Conservation (phyloP, 2,113 vertebrate species). For the Phylloscopus trochilus region DNA sequence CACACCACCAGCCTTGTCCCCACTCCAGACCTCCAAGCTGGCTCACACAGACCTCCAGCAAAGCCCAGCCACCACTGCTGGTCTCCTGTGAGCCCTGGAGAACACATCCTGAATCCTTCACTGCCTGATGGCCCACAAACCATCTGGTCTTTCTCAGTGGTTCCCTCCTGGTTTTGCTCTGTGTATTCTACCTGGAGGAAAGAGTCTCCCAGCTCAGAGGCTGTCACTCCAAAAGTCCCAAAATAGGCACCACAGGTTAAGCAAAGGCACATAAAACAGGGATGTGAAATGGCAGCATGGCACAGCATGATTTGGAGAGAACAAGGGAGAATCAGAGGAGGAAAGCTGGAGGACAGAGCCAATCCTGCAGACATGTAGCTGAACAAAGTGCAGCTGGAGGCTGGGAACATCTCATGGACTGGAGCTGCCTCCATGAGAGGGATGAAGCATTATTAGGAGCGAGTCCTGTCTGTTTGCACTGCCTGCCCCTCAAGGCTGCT, state of each 20-base stretch:
- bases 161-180: not conserved
- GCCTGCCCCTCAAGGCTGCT: not conserved
- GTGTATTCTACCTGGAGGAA: not conserved
- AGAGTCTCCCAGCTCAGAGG: not conserved
- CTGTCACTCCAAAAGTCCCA: not conserved
- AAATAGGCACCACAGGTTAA: not conserved
- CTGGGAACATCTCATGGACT: not conserved
- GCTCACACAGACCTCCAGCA: not conserved
- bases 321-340: not conserved
- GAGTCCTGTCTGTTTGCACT: not conserved
- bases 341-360: not conserved
- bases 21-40: not conserved
- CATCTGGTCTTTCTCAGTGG: not conserved
- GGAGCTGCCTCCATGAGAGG: not conserved
- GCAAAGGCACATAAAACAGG: not conserved
- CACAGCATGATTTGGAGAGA: not conserved
- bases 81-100: not conserved
- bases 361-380: not conserved
- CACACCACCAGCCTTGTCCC: not conserved
- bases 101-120: not conserved
- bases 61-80: not conserved
- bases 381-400: conserved; percentile 2
- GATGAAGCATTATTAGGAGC: not conserved
- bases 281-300: not conserved
- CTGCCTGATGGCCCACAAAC: rapidly evolving